Conservation (phyloP, 2,113 vertebrate species). For the Edolisoma coerulescens region DNA sequence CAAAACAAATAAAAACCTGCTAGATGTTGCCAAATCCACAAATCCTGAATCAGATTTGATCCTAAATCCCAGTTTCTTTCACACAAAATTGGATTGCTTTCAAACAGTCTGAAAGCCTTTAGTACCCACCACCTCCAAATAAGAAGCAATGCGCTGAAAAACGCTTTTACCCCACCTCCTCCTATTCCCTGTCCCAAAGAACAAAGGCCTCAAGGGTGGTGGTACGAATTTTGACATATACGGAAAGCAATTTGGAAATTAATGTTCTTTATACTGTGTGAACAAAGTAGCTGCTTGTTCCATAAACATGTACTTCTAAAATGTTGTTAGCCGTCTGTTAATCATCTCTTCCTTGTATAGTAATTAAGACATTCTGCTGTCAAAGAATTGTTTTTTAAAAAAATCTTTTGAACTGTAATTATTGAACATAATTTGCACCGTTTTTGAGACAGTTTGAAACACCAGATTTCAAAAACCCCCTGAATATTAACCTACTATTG, state of each 20-base stretch:
- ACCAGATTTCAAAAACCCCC: neutral
- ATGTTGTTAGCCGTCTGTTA: neutral
- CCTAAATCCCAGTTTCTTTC: neutral
- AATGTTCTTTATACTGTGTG: neutral
- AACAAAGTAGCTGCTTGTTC: neutral
- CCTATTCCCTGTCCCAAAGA: neutral
- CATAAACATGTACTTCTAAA: neutral
- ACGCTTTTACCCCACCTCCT: neutral
- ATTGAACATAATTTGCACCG: neutral
- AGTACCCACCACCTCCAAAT: neutral
- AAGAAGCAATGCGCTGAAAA: neutral
- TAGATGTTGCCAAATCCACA: neutral
- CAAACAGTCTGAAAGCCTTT: neutral
- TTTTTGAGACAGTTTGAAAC: neutral
- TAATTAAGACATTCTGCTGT: neutral
- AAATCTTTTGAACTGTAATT: neutral
- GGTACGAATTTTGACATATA: neutral
- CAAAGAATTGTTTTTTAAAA: neutral
- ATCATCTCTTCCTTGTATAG: neutral
- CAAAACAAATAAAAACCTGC: neutral
- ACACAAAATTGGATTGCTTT: neutral
- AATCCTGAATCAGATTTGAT: neutral
- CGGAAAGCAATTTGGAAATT: neutral
- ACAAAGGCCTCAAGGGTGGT: neutral
- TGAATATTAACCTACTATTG: neutral